Evolutionary conservation across 2,888 invertebrate species (phyloP).

Genomic region (Aproaerema taeniolella): DNA sequence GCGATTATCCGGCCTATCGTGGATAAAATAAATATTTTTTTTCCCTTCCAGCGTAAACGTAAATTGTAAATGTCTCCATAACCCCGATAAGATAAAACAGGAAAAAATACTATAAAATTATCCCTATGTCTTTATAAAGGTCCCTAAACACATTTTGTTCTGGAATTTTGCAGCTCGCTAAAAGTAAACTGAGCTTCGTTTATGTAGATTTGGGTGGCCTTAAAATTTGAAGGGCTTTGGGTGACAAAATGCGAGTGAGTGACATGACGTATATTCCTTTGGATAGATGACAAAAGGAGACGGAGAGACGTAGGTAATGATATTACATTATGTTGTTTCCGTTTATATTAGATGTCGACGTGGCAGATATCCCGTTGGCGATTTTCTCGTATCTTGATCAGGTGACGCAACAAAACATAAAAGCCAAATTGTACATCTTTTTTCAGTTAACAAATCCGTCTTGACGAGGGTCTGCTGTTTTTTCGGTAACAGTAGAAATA

Average conservation of each 20-base stretch:
- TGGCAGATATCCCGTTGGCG: slow-evolving; percentile 4
- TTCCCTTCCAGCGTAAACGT: too few species aligned
- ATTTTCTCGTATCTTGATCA: slow-evolving; percentile 53
- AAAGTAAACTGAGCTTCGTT: not conserved
- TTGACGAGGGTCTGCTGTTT: slow-evolving; percentile 64
- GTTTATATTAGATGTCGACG: not conserved
- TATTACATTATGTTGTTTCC: not conserved
- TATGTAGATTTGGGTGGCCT: slow-evolving; percentile 8
- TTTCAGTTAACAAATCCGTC: slow-evolving; percentile 69
- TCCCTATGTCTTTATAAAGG: slow-evolving; percentile 5
- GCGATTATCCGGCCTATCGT: too few species aligned
- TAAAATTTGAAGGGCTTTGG: slow-evolving; percentile 6
- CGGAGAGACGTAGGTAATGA: too few species aligned
- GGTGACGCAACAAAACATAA: slow-evolving; percentile 64
- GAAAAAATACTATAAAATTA: slow-evolving; percentile 3
- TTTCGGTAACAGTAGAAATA: slow-evolving; percentile 57
- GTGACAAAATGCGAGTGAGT: not conserved
- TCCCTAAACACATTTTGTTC: not conserved
- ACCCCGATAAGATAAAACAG: slow-evolving; percentile 1
- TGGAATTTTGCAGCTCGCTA: not conserved
- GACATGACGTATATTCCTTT: too few species aligned
- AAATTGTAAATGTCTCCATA: not conserved
- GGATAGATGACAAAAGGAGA: too few species aligned
- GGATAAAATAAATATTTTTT: too few species aligned
- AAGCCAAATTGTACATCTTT: slow-evolving; percentile 67